These are phyloP conservation scores for Drosophila lacicola DNA, from an alignment of 2,888 invertebrate genomes.

Conservation along the genomic window DNA sequence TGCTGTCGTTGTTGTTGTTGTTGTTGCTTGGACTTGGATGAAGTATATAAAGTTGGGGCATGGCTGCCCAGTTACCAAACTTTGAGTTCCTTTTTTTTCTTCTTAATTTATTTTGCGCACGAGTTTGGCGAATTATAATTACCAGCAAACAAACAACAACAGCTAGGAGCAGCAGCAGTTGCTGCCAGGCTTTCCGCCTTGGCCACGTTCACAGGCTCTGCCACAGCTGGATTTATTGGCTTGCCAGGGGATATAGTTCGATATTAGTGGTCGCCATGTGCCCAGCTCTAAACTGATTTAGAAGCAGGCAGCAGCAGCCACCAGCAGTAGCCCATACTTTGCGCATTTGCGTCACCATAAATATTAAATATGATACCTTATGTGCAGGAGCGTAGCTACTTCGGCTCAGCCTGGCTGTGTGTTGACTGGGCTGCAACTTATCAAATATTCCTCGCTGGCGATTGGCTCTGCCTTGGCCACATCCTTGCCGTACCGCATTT, in stretches of 20 bases:
- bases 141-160: conserved; percentile 60
- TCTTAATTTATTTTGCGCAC: conserved; percentile 81
- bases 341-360: conserved; percentile 75
- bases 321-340: conserved; percentile 37
- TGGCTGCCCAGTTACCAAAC: conserved; percentile 47
- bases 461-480: conserved; percentile 80
- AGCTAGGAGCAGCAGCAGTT: conserved; percentile 14
- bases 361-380: conserved; percentile 83
- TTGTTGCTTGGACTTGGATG: conserved; percentile 55
- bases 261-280: conserved; percentile 66
- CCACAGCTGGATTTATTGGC: conserved; percentile 74
- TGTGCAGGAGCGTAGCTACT: conserved; percentile 51
- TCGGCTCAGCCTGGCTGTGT: conserved; percentile 38
- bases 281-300: conserved; percentile 45
- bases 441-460: conserved; percentile 79
- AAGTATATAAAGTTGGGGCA: conserved; percentile 25
- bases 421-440: conserved; percentile 65
- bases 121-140: conserved; percentile 76
- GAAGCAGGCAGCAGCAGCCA: conserved; percentile 27
- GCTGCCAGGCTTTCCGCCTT: conserved; percentile 34
- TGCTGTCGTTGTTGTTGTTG: conserved; percentile 37
- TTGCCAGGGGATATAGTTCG: conserved; percentile 56
- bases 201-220: conserved; percentile 38
- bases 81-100: conserved; percentile 53
- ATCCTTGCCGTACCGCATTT: conserved; percentile 74